These are phyloP conservation scores for Phaethornis superciliosus DNA, from an alignment of 2,113 vertebrate species.

Conservation along the genomic window DNA sequence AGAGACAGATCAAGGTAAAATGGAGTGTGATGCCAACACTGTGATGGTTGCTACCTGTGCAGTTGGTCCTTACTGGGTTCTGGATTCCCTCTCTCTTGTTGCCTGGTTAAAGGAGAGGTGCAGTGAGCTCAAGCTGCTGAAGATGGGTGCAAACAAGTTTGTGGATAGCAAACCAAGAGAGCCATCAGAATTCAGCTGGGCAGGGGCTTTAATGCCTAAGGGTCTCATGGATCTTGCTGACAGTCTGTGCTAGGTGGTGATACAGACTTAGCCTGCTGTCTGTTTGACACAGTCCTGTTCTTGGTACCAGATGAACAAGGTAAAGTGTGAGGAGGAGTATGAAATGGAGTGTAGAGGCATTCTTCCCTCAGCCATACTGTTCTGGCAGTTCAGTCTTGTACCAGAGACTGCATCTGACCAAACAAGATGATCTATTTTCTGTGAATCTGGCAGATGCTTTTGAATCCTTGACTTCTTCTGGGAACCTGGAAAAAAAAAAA, in stretches of 20 bases:
- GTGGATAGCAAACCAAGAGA: background rate
- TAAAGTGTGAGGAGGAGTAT: background rate
- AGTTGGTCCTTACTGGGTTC: background rate
- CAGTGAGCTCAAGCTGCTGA: background rate
- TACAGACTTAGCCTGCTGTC: background rate
- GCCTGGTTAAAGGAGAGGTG: background rate
- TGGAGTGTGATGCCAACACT: background rate
- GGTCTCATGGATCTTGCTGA: constrained; percentile 18
- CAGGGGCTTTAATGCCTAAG: background rate
- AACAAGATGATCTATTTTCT: background rate
- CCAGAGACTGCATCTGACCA: constrained; percentile 17
- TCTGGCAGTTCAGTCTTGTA: constrained; percentile 21
- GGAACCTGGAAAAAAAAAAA: background rate
- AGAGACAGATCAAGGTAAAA: background rate
- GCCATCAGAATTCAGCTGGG: background rate
- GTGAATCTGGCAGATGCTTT: constrained; percentile 32
- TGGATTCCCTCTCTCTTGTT: constrained; percentile 25
- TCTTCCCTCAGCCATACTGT: background rate
- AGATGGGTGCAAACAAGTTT: background rate
- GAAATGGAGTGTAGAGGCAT: background rate
- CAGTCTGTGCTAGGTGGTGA: background rate
- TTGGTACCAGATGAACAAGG: background rate
- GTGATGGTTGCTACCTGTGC: background rate
- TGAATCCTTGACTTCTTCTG: constrained; percentile 28
- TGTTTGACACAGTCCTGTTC: background rate